Evolutionary conservation across 1,140 invertebrate species (phyloP).

Genomic region (Saccostrea glomerata): DNA sequence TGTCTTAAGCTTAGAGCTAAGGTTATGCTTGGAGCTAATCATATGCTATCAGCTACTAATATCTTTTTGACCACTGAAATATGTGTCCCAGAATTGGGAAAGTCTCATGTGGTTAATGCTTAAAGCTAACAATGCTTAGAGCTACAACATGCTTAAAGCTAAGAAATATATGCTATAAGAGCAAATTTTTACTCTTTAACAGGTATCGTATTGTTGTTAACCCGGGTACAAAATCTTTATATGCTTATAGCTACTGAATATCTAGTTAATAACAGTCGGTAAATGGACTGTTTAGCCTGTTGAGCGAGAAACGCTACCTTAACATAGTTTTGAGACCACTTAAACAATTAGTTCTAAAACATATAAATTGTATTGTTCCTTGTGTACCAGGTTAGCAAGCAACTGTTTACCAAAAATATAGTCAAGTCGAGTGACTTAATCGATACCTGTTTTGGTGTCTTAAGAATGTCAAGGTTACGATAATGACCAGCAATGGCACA

Average conservation of each 20-base stretch:
- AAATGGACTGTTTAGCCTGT: no score
- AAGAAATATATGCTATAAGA: neutral
- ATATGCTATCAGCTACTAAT: neutral
- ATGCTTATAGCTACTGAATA: constrained; percentile 4
- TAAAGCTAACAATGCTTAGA: neutral
- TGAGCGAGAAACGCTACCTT: neutral
- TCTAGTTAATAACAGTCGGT: no score
- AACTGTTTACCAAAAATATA: neutral
- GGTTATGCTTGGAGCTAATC: neutral
- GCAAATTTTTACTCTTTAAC: neutral
- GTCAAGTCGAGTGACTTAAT: neutral
- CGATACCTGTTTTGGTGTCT: neutral
- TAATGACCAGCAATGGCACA: neutral
- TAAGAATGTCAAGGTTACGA: neutral
- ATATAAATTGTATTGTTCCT: neutral
- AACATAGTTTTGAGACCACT: neutral
- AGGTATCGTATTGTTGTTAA: neutral
- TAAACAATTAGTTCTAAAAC: neutral
- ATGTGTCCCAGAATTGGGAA: neutral
- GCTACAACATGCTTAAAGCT: neutral
- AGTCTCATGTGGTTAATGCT: neutral
- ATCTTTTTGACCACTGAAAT: neutral
- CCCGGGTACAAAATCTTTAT: neutral
- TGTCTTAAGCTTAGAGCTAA: neutral
- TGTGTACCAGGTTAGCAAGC: neutral